A percentile compares a stretch with the other conserved stretches of the same genome.
phyloP scores from a whole-genome alignment of 2,888 invertebrate species.

The Bedellia somnulentella region DNA sequence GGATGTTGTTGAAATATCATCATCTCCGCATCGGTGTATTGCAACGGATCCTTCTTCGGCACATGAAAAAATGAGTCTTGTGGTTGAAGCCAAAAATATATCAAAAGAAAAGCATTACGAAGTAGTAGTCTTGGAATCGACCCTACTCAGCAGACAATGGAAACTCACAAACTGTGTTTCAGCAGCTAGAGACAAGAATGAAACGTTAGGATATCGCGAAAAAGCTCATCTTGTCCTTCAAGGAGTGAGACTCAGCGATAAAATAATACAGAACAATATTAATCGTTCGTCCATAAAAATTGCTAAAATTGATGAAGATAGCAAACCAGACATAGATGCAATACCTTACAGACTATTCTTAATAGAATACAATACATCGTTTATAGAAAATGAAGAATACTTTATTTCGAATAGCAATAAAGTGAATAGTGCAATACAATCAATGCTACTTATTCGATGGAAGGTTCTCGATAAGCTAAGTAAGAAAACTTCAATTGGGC shows the following conservation, averaged over 20 bases:
- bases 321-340: constrained; percentile 18
- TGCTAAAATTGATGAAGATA: constrained; percentile 20
- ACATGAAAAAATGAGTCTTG: constrained; percentile 65
- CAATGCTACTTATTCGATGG: constrained; percentile 56
- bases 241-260: constrained; percentile 24
- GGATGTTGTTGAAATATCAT: constrained; percentile 61
- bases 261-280: constrained; percentile 22
- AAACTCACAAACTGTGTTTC: constrained; percentile 37
- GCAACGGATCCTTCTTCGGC: constrained; percentile 25
- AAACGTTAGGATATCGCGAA: constrained; percentile 30
- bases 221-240: constrained; percentile 38
- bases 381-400: constrained; percentile 22
- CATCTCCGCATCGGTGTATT: constrained; percentile 54
- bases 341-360: constrained; percentile 35
- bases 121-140: constrained; percentile 58
- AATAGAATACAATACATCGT: constrained; percentile 22
- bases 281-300: constrained; percentile 33
- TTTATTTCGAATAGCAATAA: constrained; percentile 13
- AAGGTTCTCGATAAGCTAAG: constrained; percentile 58
- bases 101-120: constrained; percentile 65
- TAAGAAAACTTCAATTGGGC: constrained; percentile 64
- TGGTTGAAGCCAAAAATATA: constrained; percentile 70
- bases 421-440: constrained; percentile 32
- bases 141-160: constrained; percentile 66
- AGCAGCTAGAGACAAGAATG: constrained; percentile 24